Base-by-base conservation (phyloP, 2,888 invertebrate genomes). In the Acrobasis repandana region DNA sequence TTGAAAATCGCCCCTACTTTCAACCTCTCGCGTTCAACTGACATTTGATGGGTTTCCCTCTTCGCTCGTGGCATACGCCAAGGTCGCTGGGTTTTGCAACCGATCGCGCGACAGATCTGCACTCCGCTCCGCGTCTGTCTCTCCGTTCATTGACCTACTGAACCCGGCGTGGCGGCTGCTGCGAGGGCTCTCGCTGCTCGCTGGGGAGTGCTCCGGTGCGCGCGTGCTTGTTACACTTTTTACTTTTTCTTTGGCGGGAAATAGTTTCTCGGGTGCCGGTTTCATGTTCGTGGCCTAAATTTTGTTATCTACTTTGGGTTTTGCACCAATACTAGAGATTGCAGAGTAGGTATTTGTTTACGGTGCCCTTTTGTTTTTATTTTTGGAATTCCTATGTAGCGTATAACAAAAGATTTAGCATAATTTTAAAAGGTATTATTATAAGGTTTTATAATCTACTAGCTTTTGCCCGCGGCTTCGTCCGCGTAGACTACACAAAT, bases 81-180 rank as follows among this genome's bases (percentile, higher is more conserved):
- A 83, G 82, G 84, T 80, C 83, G 73, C 65, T 63, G 61, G 61
- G 82, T 88, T 85, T 86, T 78, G 85, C 85, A 85, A 84, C 82
- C 70, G 76, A 79, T 79, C 83, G 85, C 71, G 69, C 82, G 83
- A 84, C 85, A 82, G 82, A 85, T 88, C 81, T 71, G 77, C 70
- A 66, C 71, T 78, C 71, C 67, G 52, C 63, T 68, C 66, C 70
- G 70, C 71, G 75, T 71, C 78, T 75, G 75, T 68, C 65, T 66
- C 71, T 71, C 83, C 85, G 90, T 88, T 88, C 90, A 83, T 85
- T 88, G 89, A 89, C 90, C 90, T 72, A 90, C 79, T 90, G 89
- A 89, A 88, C 87, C 83, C 82, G 75, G 72, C 58, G 58, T 81
- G 75, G 72, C 58, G 58, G 48, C 47, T 36, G 49, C 36, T 20